A percentile compares a stretch with the other conserved stretches of the same genome.
These are phyloP conservation scores for Scelioninae gen. 1 DNA, from an alignment of 2,888 invertebrate genomes.

Conservation along the genomic window DNA sequence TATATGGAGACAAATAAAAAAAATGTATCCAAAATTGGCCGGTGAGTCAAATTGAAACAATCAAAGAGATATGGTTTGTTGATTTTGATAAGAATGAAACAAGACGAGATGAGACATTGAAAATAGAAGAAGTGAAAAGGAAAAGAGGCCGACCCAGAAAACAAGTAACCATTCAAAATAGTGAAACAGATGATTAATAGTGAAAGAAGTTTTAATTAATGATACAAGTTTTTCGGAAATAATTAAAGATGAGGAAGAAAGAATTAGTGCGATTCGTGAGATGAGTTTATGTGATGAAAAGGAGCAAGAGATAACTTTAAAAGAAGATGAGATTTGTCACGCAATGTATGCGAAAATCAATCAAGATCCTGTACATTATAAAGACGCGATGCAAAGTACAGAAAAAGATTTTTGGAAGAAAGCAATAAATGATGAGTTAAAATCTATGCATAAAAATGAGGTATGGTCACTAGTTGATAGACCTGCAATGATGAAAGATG, in stretches of 20 bases:
- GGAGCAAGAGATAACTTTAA: neutral
- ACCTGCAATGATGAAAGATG: conserved; percentile 18
- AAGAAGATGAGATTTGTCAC: conserved; percentile 20
- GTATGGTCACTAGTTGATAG: conserved; percentile 53
- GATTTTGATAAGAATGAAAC: neutral
- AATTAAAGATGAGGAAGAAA: neutral
- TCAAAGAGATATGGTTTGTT: conserved; percentile 33
- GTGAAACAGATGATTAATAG: neutral
- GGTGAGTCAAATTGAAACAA: conserved; percentile 20
- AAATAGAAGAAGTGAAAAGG: conserved; percentile 7
- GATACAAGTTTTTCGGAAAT: conserved; percentile 1
- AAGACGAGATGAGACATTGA: conserved; percentile 9
- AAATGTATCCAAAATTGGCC: conserved; percentile 29
- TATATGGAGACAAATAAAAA: conserved; percentile 67
- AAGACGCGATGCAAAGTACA: conserved; percentile 24
- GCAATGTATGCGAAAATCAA: conserved; percentile 20
- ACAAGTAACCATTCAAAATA: conserved; percentile 7
- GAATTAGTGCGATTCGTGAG: neutral
- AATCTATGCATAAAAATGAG: conserved; percentile 45
- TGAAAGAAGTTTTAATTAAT: neutral
- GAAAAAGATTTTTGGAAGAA: conserved; percentile 12
- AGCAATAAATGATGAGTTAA: conserved; percentile 36
- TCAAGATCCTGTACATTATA: conserved; percentile 26
- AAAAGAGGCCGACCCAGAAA: conserved; percentile 31
- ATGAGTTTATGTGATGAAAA: neutral